Evolutionary conservation across 2,113 vertebrate species (phyloP).

Genomic region (Ceyx melanurus): DNA sequence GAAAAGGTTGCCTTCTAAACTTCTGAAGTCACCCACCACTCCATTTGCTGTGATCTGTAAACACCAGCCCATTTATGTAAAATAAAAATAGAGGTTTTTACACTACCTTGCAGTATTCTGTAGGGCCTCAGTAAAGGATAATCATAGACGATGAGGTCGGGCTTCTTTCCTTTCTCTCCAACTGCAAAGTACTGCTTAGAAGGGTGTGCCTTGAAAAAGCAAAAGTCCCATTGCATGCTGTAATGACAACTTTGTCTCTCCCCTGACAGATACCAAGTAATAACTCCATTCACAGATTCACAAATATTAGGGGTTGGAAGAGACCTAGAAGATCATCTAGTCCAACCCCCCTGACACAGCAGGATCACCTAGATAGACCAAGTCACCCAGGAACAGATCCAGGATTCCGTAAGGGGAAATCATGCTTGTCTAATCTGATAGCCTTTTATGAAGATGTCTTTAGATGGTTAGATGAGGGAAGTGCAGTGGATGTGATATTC

Average conservation of each 20-base stretch:
- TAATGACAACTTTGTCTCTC: neutral
- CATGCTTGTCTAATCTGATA: no score
- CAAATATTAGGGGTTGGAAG: no score
- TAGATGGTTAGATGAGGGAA: no score
- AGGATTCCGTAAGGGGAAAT: no score
- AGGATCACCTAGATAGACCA: no score
- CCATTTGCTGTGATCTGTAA: constrained; percentile 7
- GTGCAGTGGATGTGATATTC: no score
- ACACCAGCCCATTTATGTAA: neutral
- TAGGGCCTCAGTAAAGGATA: constrained; percentile 84
- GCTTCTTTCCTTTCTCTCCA: constrained; percentile 88
- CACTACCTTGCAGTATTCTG: constrained; percentile 85
- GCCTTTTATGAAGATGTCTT: no score
- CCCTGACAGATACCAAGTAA: neutral
- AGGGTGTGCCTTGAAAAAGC: constrained; percentile 82
- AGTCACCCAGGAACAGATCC: no score
- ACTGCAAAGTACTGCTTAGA: constrained; percentile 81
- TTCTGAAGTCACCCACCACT: neutral
- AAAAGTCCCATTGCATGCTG: constrained; percentile 28
- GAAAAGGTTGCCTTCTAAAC: neutral
- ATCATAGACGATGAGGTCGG: constrained; percentile 88
- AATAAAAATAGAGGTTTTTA: neutral
- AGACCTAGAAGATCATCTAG: no score
- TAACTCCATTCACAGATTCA: neutral
- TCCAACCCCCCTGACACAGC: no score